Percentiles rank a stretch among this genome's conserved stretches.
Conservation (phyloP, 1,140 invertebrate genomes). For the Uloborus diversus region DNA sequence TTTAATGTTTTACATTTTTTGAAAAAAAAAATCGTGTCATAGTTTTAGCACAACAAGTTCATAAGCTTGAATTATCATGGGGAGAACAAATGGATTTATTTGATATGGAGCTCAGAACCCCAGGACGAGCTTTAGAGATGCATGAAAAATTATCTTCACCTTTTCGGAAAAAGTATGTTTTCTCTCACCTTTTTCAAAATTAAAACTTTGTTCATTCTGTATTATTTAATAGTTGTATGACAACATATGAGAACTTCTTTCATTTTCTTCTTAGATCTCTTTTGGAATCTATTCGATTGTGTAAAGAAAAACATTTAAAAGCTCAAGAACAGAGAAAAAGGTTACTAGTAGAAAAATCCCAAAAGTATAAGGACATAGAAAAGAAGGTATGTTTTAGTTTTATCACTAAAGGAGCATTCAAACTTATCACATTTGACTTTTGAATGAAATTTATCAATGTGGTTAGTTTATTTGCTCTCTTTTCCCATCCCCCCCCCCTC, state of each 20-base stretch:
- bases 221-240: not conserved
- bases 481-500: too few species aligned
- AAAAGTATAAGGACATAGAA: slow-evolving; percentile 83
- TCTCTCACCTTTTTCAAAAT: not conserved
- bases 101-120: slow-evolving; percentile 81
- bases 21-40: too few species aligned
- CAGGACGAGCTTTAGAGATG: slow-evolving; percentile 86
- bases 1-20: too few species aligned
- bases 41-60: slow-evolving; percentile 48
- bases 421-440: too few species aligned
- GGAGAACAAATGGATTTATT: slow-evolving; percentile 73
- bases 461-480: too few species aligned
- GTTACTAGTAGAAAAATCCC: slow-evolving; percentile 83
- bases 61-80: slow-evolving; percentile 74
- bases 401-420: too few species aligned
- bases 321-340: slow-evolving; percentile 74
- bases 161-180: slow-evolving; percentile 79
- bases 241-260: not conserved
- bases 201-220: not conserved
- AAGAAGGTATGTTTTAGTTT: slow-evolving; percentile 72
- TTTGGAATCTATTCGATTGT: slow-evolving; percentile 76
- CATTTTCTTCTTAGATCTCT: slow-evolving; percentile 65
- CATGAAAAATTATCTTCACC: slow-evolving; percentile 94
- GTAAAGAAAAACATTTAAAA: slow-evolving; percentile 81
- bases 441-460: too few species aligned